Conservation (phyloP, 1,140 invertebrate genomes). For the Archivesica marissinica region DNA sequence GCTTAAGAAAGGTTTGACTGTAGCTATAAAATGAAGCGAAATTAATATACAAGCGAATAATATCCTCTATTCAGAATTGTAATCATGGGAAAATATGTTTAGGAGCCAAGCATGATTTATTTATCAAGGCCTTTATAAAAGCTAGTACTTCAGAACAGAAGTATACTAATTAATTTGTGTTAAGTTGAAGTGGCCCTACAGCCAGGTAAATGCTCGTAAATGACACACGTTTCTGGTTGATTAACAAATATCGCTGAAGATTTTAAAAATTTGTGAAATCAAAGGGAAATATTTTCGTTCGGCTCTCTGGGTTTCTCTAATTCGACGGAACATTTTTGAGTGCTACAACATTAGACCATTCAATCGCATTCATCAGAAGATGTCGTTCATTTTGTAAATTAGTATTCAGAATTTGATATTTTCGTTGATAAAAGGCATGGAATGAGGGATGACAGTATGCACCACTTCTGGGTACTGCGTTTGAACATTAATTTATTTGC, state of each 20-base stretch:
- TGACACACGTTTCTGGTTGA: slow-evolving; percentile 8
- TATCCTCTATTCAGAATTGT: background rate
- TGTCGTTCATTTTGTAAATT: background rate
- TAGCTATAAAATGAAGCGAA: background rate
- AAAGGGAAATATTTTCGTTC: background rate
- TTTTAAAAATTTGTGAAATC: slow-evolving; percentile 13
- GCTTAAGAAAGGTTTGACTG: background rate
- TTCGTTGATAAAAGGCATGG: background rate
- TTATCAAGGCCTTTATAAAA: background rate
- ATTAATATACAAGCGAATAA: background rate
- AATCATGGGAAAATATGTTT: background rate
- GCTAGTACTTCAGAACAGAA: background rate
- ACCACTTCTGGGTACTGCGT: too few species aligned
- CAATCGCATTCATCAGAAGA: background rate
- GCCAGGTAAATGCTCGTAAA: background rate
- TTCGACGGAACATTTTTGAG: background rate
- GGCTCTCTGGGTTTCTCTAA: background rate
- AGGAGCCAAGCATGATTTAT: slow-evolving; percentile 6
- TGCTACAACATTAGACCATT: background rate
- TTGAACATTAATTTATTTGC: too few species aligned
- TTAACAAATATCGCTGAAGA: background rate
- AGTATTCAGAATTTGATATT: background rate
- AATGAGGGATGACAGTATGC: too few species aligned
- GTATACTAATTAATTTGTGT: background rate
- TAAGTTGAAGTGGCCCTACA: background rate